phyloP scores from a whole-genome alignment of 1,140 invertebrate genomes.

The Drosophila repletoides region DNA sequence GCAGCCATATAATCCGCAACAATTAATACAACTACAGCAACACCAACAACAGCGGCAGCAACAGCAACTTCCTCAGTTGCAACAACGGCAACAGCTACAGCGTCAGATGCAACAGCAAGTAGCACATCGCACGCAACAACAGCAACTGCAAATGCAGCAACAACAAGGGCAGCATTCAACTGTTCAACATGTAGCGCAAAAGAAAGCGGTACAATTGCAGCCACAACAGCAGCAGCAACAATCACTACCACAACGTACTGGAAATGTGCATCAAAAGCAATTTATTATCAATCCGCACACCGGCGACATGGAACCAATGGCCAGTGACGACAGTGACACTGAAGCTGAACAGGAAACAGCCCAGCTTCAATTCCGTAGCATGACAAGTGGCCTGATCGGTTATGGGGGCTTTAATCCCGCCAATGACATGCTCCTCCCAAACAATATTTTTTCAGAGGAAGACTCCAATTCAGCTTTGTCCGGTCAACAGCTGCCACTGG shows the following conservation, averaged over 20 bases:
- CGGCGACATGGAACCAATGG: constrained; percentile 91
- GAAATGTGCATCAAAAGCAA: constrained; percentile 84
- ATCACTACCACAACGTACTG: constrained; percentile 45
- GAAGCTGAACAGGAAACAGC: constrained; percentile 75
- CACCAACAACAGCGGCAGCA: constrained; percentile 54
- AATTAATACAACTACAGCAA: constrained; percentile 47
- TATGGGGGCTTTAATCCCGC: constrained; percentile 83
- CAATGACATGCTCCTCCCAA: constrained; percentile 82
- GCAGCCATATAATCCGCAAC: constrained; percentile 48
- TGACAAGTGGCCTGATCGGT: constrained; percentile 33
- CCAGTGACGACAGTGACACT: constrained; percentile 85
- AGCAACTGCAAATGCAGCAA: constrained; percentile 43
- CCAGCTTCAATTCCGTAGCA: constrained; percentile 60
- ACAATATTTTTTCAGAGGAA: constrained; percentile 85
- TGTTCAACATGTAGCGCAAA: constrained; percentile 18
- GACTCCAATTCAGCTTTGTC: constrained; percentile 82
- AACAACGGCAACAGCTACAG: constrained; percentile 38
- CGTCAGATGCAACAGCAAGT: constrained; percentile 30
- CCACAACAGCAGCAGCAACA: constrained; percentile 48
- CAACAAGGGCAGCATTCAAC: constrained; percentile 29
- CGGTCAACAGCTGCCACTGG: constrained; percentile 53
- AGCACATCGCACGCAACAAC: constrained; percentile 4
- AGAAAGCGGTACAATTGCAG: constrained; percentile 25
- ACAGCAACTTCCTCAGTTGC: constrained; percentile 33
- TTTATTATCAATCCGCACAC: constrained; percentile 94